Conservation (phyloP, 2,797 vertebrate species). For the Poecilia wingei region DNA sequence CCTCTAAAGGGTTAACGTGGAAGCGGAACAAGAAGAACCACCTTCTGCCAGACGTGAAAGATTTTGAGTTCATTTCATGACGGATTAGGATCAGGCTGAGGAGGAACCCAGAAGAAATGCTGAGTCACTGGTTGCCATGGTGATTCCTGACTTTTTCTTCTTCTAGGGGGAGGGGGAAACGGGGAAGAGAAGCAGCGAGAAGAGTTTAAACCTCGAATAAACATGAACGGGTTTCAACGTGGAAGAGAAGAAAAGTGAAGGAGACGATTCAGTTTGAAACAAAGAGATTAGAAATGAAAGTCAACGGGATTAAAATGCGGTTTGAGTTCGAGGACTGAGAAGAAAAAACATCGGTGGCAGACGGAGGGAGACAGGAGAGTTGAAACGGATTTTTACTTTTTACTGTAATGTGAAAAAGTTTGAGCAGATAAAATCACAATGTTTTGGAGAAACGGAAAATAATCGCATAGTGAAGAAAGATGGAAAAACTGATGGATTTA, state of each 20-base stretch:
- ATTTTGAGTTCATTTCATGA: background rate
- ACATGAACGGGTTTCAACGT: background rate
- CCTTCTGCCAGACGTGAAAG: background rate
- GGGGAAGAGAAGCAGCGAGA: background rate
- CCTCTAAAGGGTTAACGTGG: background rate
- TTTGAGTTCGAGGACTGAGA: background rate
- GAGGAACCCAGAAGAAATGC: background rate
- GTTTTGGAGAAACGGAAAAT: too few relatives aligned
- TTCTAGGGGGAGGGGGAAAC: background rate
- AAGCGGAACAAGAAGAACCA: background rate
- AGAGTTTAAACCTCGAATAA: background rate
- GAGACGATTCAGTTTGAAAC: background rate
- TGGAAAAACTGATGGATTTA: background rate
- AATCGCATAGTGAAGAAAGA: background rate
- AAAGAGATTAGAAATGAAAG: background rate
- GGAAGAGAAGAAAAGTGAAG: background rate
- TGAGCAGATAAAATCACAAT: background rate
- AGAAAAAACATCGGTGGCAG: background rate
- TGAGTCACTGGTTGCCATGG: constrained; percentile 2
- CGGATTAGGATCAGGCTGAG: background rate
- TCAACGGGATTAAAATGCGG: background rate
- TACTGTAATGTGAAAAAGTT: background rate
- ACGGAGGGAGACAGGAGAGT: background rate
- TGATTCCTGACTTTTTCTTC: background rate
- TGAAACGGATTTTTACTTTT: background rate